phyloP scores from a whole-genome alignment of 2,797 vertebrate species.

The Passerculus sandwichensis region DNA sequence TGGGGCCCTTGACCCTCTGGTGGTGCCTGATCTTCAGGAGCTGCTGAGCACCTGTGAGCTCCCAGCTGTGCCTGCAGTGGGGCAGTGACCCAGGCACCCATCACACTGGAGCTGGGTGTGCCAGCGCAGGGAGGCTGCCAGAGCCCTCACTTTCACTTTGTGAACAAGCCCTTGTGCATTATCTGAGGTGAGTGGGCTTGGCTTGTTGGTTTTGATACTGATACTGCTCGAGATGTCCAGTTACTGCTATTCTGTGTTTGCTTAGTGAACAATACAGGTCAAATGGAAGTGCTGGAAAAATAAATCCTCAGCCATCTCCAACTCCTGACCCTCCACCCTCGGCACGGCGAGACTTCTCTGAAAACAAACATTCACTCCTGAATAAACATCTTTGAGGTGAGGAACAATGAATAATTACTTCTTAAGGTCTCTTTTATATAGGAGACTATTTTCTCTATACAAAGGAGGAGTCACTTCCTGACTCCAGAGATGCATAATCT shows the following conservation, averaged over 20 bases:
- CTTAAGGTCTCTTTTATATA: constrained; percentile 42
- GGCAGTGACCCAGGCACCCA: neutral
- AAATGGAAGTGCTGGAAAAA: constrained; percentile 54
- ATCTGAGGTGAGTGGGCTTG: neutral
- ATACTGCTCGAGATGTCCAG: neutral
- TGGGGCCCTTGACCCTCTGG: neutral
- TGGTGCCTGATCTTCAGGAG: neutral
- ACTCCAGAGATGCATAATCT: constrained; percentile 31
- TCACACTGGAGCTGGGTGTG: rapidly evolving
- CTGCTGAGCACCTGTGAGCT: neutral
- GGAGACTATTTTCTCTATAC: constrained; percentile 39
- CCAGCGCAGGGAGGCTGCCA: neutral
- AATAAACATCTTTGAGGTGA: constrained; percentile 65
- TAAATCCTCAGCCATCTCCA: neutral
- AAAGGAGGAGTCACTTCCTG: constrained; percentile 70
- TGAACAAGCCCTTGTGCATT: neutral
- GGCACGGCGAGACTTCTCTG: constrained; percentile 14
- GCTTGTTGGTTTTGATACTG: neutral
- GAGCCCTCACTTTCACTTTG: neutral
- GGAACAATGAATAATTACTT: constrained; percentile 72
- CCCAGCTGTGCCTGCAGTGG: neutral
- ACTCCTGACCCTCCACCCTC: constrained; percentile 30
- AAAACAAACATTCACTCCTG: constrained; percentile 61
- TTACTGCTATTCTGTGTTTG: neutral
- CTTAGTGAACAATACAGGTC: constrained; percentile 47